Base-by-base conservation (phyloP, 2,113 vertebrate species). In the Podilymbus podiceps region DNA sequence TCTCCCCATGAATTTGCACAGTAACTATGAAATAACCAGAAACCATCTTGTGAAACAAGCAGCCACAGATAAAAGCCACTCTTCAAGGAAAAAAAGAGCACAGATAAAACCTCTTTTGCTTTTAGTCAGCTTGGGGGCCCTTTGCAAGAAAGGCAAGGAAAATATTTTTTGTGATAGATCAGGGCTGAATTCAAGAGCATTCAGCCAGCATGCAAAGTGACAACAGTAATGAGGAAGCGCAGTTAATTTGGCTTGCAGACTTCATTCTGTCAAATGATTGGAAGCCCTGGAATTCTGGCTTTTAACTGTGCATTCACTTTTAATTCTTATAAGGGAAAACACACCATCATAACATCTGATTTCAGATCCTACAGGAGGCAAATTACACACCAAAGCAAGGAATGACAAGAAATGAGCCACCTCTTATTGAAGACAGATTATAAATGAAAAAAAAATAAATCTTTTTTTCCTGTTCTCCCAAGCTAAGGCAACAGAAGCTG, bases 221-320 rank as follows among this genome's bases (percentile, higher is more conserved):
- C 91, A 91, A 38, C 71, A 74, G 91, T 79, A 95, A 95, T 62
- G 91, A 94, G 78, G 71, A 87, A 88, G 64, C 90, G 80, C 91
- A 85, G 89, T 79, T 95, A 91, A 95, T 95, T 94, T 95, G 93
- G 91, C 89, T 92, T 64, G 58, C 58, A 93, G 49, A 35, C 74
- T 93, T 97, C 87, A 88, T 80, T 89, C 91, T 85, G 87, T 93
- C 91, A 96, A 81, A 63, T 11, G 62, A 85, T n/a, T 89, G 87
- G 89, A 95, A 96, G 84, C 63, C 35, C 55, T 80, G 85, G 86
- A 93, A 95, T 89, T 77, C 78, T 90, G 79, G 74, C 68, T 88
- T 79, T 89, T 94, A 81, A 84, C 84, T 66, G 21, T 68, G 87
- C 79, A 64, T 93, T 96, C 85, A 62, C 67, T 96, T 94, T 93